Base-by-base conservation (phyloP, 2,888 invertebrate species). In the Halocaridina rubra region DNA sequence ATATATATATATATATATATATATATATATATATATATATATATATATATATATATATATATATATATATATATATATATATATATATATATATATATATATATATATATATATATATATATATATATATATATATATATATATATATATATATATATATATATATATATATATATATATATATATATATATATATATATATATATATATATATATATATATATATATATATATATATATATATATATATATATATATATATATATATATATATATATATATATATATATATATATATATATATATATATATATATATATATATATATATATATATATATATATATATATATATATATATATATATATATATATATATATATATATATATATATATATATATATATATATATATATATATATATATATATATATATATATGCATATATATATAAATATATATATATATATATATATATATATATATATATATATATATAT, bases 171-270 rank as follows among this genome's bases (percentile, higher is more conserved):
- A 24, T 3, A 64, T 19, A 64, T 0, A 64, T 3, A 64, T 0
- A 64, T 3, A 64, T 0, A 64, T 3, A 64, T 3, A 64, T 0
- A 64, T 2, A 64, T 19, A 64, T 19, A 64, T 19, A 64, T 19
- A 64, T 19, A 64, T 19, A 64, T 19, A 24, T 19, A 24, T 19
- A 24, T 19, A 24, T 19, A 24, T 19, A 24, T 19, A 1, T 19
- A 24, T 19, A 24, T 19, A 24, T 10, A 24, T 19, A 24, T 19
- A 2, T 8, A 57, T 8, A 57, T 19, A 64, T 27, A 27, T 27
- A 64, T 64, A 64, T 27, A 64, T 64, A 64, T 64, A 64, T 64
- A 64, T 64, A 64, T 64, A 64, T 64, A 64, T 64, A 64, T 64
- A 64, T 24, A 64, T 24, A 22, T 24, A 27, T 24, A 64, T 24